A percentile compares a stretch with the other conserved stretches of the same genome.
Evolutionary conservation across 2,888 invertebrate genomes (phyloP).

Genomic region (Matsumyia berberina): DNA sequence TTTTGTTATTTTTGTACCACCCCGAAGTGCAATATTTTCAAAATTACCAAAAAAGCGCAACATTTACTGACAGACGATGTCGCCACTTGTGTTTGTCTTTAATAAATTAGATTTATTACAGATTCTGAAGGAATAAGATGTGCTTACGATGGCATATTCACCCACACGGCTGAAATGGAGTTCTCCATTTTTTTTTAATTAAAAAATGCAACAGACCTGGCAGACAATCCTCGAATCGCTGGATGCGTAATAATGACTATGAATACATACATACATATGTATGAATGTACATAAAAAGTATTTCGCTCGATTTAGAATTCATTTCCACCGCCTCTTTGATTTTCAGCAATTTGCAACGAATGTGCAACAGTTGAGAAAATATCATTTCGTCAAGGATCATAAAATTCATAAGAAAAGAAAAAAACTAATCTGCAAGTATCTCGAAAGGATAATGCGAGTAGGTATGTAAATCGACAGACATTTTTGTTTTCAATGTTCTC

Average conservation of each 20-base stretch:
- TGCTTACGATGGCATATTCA: slow-evolving; percentile 30
- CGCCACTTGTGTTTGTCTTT: slow-evolving; percentile 21
- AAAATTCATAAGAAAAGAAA: slow-evolving; percentile 60
- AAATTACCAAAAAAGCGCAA: slow-evolving; percentile 23
- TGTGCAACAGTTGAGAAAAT: slow-evolving; percentile 72
- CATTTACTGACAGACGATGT: slow-evolving; percentile 51
- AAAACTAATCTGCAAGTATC: slow-evolving; percentile 8
- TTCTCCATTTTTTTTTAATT: slow-evolving; percentile 62
- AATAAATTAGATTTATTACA: slow-evolving; percentile 37
- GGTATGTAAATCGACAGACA: neutral
- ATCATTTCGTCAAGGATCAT: slow-evolving; percentile 72
- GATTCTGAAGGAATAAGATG: neutral
- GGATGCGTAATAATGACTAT: slow-evolving; percentile 59
- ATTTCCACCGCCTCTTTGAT: slow-evolving; percentile 80
- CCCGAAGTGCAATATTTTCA: slow-evolving; percentile 7
- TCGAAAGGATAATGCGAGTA: slow-evolving; percentile 11
- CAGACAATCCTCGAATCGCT: slow-evolving; percentile 49
- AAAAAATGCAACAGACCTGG: slow-evolving; percentile 66
- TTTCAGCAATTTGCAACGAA: slow-evolving; percentile 72
- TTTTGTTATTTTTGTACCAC: slow-evolving; percentile 8
- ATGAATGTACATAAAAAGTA: no score
- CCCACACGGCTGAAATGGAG: slow-evolving; percentile 47
- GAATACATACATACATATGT: slow-evolving; percentile 46
- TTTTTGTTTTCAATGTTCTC: neutral
- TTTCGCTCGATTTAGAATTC: slow-evolving; percentile 82